These are phyloP conservation scores for Cavia aperea DNA, from an alignment of 2,113 vertebrate species.

Conservation along the genomic window DNA sequence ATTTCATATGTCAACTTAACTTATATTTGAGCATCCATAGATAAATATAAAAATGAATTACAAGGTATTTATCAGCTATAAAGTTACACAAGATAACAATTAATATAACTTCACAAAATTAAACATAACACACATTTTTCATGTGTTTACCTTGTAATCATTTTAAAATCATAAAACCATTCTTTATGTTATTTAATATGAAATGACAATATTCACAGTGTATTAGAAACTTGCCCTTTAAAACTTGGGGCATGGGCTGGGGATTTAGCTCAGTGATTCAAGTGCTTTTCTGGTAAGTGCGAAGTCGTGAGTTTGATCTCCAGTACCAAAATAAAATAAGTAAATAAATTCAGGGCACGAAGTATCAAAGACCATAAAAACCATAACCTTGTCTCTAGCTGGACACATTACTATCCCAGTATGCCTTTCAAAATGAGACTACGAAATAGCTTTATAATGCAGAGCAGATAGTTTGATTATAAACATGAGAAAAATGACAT, in stretches of 20 bases:
- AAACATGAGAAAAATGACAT: background rate
- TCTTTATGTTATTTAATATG: background rate
- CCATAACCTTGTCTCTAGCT: background rate
- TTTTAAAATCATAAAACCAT: background rate
- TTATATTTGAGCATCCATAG: background rate
- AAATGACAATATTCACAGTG: background rate
- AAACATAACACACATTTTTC: background rate
- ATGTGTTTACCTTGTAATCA: background rate
- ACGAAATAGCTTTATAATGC: background rate
- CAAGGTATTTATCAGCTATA: background rate
- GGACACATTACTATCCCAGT: background rate
- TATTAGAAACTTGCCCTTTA: background rate
- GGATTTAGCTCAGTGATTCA: no score
- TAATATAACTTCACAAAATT: background rate
- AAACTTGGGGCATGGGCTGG: background rate
- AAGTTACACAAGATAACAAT: background rate
- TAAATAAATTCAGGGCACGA: background rate
- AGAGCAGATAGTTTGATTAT: background rate
- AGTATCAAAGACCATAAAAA: background rate
- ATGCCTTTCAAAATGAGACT: conserved; percentile 16
- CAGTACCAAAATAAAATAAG: no score
- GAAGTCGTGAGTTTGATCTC: no score
- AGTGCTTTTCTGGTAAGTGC: no score
- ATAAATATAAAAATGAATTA: background rate
- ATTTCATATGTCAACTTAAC: background rate